Conservation (phyloP, 2,888 invertebrate genomes). For the Tachystola acroxantha region DNA sequence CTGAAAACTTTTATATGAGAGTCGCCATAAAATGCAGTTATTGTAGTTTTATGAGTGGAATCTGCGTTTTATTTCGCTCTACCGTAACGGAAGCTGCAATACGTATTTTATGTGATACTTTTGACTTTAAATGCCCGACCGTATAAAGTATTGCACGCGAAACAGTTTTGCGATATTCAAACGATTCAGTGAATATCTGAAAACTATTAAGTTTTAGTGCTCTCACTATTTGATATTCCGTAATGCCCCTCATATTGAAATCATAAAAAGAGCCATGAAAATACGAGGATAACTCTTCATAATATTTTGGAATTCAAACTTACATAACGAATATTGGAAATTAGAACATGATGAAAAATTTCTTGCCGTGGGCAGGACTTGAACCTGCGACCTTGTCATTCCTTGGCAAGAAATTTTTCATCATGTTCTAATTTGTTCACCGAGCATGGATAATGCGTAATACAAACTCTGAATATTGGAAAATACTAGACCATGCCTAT, state of each 20-base stretch:
- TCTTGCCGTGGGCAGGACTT: too few relatives aligned
- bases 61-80: constrained; percentile 28
- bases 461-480: too few relatives aligned
- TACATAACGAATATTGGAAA: too few relatives aligned
- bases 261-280: neutral
- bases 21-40: constrained; percentile 37
- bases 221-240: neutral
- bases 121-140: constrained; percentile 4
- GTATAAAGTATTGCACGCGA: constrained; percentile 3
- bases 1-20: constrained; percentile 30
- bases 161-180: constrained; percentile 8
- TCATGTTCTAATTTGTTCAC: too few relatives aligned
- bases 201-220: neutral
- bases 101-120: constrained; percentile 12
- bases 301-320: too few relatives aligned
- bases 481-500: too few relatives aligned
- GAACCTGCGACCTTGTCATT: too few relatives aligned
- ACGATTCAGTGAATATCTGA: constrained; percentile 4
- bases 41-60: constrained; percentile 35
- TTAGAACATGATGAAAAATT: too few relatives aligned
- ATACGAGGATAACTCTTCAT: too few relatives aligned
- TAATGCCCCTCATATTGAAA: neutral
- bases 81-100: constrained; percentile 10
- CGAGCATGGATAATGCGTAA: too few relatives aligned
- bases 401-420: too few relatives aligned